Conservation (phyloP, 1,140 invertebrate genomes). For the Papilio polyxenes region DNA sequence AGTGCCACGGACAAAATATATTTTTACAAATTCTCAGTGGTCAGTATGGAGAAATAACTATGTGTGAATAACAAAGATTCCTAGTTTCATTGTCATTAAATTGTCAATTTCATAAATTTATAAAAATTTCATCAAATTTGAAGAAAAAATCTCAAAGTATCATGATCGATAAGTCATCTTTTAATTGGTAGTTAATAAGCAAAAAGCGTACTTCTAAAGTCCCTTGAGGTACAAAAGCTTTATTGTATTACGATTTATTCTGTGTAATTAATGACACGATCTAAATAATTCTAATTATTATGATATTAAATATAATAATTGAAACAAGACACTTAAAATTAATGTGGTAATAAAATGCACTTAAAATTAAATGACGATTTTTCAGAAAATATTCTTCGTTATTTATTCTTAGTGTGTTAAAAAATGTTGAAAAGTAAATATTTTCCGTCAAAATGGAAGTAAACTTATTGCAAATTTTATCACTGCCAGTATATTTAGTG, state of each 20-base stretch:
- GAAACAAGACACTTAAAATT: neutral
- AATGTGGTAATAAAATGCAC: neutral
- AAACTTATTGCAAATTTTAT: neutral
- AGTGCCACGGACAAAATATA: too few species aligned
- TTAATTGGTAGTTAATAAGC: constrained; percentile 9
- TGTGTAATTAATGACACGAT: neutral
- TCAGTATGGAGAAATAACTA: too few species aligned
- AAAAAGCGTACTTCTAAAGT: neutral
- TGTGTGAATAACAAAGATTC: too few species aligned
- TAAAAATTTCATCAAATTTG: neutral
- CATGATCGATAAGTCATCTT: neutral
- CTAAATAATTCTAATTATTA: neutral
- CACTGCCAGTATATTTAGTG: neutral
- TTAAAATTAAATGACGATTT: neutral
- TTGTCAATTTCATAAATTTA: too few species aligned
- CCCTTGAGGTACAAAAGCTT: constrained; percentile 1
- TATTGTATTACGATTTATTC: neutral
- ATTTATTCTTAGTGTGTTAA: too few species aligned
- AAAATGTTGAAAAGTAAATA: neutral
- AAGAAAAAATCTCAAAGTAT: neutral
- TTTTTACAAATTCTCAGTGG: too few species aligned
- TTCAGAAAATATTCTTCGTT: too few species aligned
- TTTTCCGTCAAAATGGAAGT: neutral
- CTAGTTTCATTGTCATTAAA: too few species aligned
- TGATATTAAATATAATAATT: neutral